These are phyloP conservation scores for Zoroaster sp. DNA, from an alignment of 53 echinoderm and acorn worm species.

Conservation along the genomic window DNA sequence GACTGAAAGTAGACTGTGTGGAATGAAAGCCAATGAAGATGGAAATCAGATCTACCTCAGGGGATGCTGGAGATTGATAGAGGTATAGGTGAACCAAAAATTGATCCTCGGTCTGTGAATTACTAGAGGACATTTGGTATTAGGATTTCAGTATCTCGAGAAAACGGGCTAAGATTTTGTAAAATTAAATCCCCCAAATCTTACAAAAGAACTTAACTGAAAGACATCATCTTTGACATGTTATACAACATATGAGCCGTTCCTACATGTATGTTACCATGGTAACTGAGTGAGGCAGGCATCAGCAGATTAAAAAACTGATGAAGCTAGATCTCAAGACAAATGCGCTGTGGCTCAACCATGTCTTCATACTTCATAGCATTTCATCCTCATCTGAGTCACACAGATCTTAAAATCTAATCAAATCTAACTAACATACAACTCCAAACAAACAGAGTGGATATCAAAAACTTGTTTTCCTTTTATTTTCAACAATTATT, in stretches of 20 bases:
- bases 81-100: neutral
- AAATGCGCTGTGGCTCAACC: too few species aligned
- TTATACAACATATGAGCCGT: neutral
- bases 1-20: neutral
- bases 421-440: too few species aligned
- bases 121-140: too few species aligned
- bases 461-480: too few species aligned
- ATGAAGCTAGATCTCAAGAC: too few species aligned
- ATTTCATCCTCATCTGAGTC: too few species aligned
- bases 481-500: too few species aligned
- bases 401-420: too few species aligned
- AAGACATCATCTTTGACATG: neutral
- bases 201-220: neutral
- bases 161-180: neutral
- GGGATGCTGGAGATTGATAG: neutral
- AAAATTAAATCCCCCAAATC: neutral
- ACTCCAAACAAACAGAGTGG: too few species aligned
- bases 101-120: neutral
- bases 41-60: neutral
- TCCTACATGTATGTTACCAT: neutral
- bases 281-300: neutral
- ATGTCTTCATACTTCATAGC: too few species aligned
- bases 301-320: too few species aligned
- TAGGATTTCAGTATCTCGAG: neutral
- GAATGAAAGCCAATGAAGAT: neutral